A percentile compares a stretch with the other conserved stretches of the same genome.
phyloP scores from a whole-genome alignment of 1,140 invertebrate genomes.

The Dryas iulia region DNA sequence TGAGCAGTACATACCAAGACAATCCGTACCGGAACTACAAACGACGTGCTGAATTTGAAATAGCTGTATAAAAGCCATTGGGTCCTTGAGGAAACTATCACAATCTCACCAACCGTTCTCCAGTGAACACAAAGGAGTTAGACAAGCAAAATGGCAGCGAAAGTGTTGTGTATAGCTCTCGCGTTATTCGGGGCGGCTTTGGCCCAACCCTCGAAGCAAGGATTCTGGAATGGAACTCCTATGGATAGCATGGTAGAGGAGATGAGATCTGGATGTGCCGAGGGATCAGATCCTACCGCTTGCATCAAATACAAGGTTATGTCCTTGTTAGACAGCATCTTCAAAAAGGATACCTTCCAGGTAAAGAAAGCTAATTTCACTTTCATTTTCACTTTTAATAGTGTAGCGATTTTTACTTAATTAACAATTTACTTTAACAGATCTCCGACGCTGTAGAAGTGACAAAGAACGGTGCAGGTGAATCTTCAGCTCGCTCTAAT shows the following conservation, averaged over 20 bases:
- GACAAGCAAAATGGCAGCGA: constrained; percentile 74
- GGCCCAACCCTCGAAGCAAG: constrained; percentile 77
- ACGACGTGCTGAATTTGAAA: constrained; percentile 78
- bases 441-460: constrained; percentile 87
- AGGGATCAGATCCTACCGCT: constrained; percentile 87
- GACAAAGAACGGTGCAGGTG: constrained; percentile 84
- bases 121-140: constrained; percentile 68
- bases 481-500: constrained; percentile 81
- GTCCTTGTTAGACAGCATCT: constrained; percentile 87
- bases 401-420: constrained; percentile 12
- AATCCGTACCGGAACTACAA: constrained; percentile 71
- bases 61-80: constrained; percentile 80
- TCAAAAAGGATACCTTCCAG: constrained; percentile 89
- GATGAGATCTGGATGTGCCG: constrained; percentile 85
- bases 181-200: constrained; percentile 78
- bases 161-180: constrained; percentile 74
- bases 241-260: constrained; percentile 87
- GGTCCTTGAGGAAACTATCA: constrained; percentile 75
- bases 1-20: constrained; percentile 62
- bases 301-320: constrained; percentile 91
- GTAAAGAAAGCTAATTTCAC: constrained; percentile 64
- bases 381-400: constrained; percentile 4
- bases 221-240: constrained; percentile 84
- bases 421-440: constrained; percentile 62
- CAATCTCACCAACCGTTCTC: constrained; percentile 65